phyloP scores from a whole-genome alignment of 2,113 vertebrate genomes.

The Ellobius talpinus region DNA sequence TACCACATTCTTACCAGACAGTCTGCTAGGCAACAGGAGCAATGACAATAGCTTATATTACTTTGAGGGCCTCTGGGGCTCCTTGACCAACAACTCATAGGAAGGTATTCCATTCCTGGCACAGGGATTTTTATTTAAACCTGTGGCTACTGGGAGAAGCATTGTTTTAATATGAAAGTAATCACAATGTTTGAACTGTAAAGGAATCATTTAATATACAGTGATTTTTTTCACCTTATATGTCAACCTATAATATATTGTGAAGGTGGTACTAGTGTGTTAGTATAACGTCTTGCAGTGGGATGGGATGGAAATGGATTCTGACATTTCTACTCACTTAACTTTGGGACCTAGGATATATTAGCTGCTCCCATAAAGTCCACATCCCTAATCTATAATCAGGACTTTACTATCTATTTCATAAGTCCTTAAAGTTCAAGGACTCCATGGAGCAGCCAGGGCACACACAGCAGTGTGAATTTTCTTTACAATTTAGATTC shows the following conservation, averaged over 20 bases:
- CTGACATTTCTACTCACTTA: background rate
- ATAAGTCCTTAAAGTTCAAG: background rate
- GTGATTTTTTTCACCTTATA: background rate
- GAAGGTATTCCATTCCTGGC: background rate
- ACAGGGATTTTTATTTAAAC: background rate
- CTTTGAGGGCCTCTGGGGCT: too few relatives aligned
- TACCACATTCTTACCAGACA: background rate
- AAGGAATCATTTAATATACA: background rate
- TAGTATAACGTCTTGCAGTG: background rate
- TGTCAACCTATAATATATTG: background rate
- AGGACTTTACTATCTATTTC: background rate
- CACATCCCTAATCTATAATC: background rate
- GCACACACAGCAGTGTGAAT: background rate
- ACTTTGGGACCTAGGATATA: background rate
- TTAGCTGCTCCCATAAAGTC: background rate
- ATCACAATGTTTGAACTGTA: background rate
- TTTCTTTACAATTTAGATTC: background rate
- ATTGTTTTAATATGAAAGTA: constrained; percentile 37
- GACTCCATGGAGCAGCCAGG: background rate
- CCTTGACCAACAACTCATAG: background rate
- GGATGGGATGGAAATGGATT: background rate
- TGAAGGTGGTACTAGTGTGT: background rate
- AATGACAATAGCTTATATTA: background rate
- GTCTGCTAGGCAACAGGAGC: background rate
- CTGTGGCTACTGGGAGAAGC: background rate